Conservation (phyloP, 1,140 invertebrate genomes). For the Wiebesia pumilae region DNA sequence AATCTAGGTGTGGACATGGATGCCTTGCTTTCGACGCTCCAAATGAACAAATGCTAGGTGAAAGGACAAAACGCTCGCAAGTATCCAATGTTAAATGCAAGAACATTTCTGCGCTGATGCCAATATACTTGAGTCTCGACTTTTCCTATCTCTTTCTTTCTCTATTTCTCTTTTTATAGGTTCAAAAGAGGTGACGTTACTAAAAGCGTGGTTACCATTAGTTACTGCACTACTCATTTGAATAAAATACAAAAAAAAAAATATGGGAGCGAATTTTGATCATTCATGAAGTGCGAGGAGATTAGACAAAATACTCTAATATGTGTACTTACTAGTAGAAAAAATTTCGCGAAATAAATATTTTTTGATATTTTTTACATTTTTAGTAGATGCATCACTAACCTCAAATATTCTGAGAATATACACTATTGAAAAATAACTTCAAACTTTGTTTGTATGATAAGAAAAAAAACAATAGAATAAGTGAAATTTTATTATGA, state of each 20-base stretch:
- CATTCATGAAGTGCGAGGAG: background rate
- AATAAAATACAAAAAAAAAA: background rate
- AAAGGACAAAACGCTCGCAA: conserved; percentile 48
- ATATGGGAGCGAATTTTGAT: background rate
- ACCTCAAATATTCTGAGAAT: no score
- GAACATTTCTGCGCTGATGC: conserved; percentile 30
- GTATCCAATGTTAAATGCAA: background rate
- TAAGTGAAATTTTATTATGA: background rate
- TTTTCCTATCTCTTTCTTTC: background rate
- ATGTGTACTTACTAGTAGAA: background rate
- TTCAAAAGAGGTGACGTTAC: background rate
- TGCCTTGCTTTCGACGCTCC: conserved; percentile 49
- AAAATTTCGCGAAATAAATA: background rate
- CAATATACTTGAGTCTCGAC: background rate
- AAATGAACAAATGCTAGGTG: conserved; percentile 53
- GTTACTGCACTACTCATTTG: background rate
- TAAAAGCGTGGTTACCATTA: background rate
- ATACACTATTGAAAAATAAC: background rate
- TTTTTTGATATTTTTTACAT: background rate
- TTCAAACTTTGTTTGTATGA: background rate
- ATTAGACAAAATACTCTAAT: background rate
- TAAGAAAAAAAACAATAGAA: background rate
- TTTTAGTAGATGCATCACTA: background rate
- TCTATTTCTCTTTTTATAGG: background rate
- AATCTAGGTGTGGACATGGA: conserved; percentile 1